These are phyloP conservation scores for Oncopeltus fasciatus DNA, from an alignment of 1,140 invertebrate species.

Conservation along the genomic window DNA sequence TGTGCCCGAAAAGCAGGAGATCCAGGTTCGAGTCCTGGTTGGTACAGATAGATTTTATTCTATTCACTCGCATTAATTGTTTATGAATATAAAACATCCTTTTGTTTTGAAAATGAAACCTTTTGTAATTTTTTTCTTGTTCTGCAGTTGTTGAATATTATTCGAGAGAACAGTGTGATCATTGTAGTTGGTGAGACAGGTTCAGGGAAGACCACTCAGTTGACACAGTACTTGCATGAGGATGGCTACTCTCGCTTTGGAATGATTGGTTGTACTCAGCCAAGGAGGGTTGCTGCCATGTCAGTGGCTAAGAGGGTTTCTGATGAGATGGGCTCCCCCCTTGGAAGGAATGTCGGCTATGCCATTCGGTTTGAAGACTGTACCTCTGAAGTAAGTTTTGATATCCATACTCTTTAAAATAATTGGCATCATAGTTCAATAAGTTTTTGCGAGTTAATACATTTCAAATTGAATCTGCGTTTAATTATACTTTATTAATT, in stretches of 20 bases:
- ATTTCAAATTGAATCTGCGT: no score
- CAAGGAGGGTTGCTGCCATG: constrained; percentile 94
- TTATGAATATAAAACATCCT: no score
- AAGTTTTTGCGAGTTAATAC: no score
- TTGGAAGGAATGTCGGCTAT: constrained; percentile 87
- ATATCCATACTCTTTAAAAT: no score
- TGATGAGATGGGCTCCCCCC: constrained; percentile 86
- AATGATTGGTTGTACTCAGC: constrained; percentile 72
- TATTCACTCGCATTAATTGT: no score
- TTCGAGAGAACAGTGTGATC: constrained; percentile 87
- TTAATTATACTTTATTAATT: no score
- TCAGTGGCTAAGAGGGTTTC: constrained; percentile 96
- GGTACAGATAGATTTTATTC: no score
- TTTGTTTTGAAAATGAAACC: no score
- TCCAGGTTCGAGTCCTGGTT: no score
- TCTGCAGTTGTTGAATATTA: constrained; percentile 76
- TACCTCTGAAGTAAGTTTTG: constrained; percentile 61
- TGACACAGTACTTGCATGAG: constrained; percentile 98
- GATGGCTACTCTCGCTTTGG: constrained; percentile 80
- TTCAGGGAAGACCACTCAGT: constrained; percentile 95
- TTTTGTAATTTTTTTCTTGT: no score
- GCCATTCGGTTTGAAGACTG: constrained; percentile 99
- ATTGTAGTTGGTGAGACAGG: constrained; percentile 96
- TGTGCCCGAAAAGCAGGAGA: no score
- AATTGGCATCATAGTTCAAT: no score